A percentile compares a stretch with the other conserved stretches of the same genome.
phyloP scores from a whole-genome alignment of 2,888 invertebrate species.

The Agrochola lychnidis region DNA sequence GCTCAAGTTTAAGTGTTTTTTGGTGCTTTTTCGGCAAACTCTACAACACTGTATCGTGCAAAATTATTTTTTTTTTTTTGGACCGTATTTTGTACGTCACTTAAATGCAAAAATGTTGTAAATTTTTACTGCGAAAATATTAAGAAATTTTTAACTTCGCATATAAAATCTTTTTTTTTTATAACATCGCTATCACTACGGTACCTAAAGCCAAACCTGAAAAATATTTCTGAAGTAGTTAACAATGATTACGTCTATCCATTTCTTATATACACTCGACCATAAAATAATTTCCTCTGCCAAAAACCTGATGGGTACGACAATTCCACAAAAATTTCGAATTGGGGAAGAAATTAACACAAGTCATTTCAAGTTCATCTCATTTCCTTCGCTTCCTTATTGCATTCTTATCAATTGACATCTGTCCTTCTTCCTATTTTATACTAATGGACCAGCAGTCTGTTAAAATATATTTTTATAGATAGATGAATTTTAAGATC shows the following conservation, averaged over 20 bases:
- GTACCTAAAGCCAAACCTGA: no score
- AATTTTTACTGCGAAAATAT: not conserved
- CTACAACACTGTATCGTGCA: not conserved
- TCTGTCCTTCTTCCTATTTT: slow-evolving; percentile 30
- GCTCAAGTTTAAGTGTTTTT: slow-evolving; percentile 63
- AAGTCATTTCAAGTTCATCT: slow-evolving; percentile 43
- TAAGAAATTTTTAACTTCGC: no score
- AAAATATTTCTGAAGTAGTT: no score
- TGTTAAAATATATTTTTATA: not conserved
- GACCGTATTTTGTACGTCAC: not conserved
- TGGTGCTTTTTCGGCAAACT: slow-evolving; percentile 54
- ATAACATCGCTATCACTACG: no score
- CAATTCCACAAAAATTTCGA: not conserved
- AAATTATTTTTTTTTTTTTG: not conserved
- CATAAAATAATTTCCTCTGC: not conserved
- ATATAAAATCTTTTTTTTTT: not conserved
- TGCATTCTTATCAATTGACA: slow-evolving; percentile 51
- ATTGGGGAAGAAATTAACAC: slow-evolving; percentile 34
- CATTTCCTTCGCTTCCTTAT: slow-evolving; percentile 53
- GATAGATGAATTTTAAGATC: not conserved
- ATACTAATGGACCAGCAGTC: not conserved
- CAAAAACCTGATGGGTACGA: not conserved
- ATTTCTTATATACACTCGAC: not conserved
- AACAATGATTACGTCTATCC: no score
- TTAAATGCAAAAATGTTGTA: slow-evolving; percentile 14